A percentile compares a stretch with the other conserved stretches of the same genome.
Conservation (phyloP, 2,888 invertebrate genomes). For the Conops quadrifasciatus region DNA sequence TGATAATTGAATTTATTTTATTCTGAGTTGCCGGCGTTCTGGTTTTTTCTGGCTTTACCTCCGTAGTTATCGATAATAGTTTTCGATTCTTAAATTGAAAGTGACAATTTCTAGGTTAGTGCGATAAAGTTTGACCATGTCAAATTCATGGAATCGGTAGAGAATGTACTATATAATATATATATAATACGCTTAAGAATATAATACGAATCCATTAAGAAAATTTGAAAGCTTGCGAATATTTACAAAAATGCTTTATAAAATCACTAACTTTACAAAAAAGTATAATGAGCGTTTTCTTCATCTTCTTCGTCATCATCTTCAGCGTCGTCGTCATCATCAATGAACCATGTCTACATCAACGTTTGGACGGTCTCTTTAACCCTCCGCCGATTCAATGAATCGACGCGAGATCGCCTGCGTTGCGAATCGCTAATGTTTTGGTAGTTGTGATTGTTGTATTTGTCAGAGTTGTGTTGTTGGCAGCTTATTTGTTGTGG, state of each 20-base stretch:
- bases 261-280: not conserved
- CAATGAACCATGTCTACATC: not conserved
- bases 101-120: constrained; percentile 13
- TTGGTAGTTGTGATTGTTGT: not conserved
- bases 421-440: constrained; percentile 26
- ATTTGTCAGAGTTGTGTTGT: not conserved
- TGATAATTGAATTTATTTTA: too few relatives aligned
- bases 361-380: not conserved
- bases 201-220: not conserved
- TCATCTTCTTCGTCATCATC: not conserved
- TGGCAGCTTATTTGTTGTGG: constrained; percentile 22
- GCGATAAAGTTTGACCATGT: not conserved
- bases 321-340: not conserved
- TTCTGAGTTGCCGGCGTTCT: too few relatives aligned
- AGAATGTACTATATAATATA: too few relatives aligned
- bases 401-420: not conserved
- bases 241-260: not conserved
- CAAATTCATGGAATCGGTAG: not conserved
- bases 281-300: not conserved
- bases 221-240: not conserved
- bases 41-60: too few relatives aligned
- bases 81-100: constrained; percentile 8
- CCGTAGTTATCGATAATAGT: not conserved
- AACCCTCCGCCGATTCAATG: too few relatives aligned
- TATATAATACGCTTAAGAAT: not conserved